Conservation (phyloP, 2,888 invertebrate genomes). For the Nezara viridula region DNA sequence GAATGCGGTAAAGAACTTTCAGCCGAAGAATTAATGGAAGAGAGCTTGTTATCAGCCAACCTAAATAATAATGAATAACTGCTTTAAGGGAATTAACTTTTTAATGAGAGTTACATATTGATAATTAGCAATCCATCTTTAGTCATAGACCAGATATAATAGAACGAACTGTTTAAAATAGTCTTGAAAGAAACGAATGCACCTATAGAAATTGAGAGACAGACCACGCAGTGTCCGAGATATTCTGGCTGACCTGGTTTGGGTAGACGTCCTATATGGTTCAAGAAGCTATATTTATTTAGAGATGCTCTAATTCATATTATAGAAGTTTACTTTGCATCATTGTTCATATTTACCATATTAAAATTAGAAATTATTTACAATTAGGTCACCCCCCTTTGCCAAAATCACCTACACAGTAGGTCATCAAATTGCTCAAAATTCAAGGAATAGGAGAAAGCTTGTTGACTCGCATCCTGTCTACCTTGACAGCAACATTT, state of each 20-base stretch:
- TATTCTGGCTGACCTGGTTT: constrained; percentile 37
- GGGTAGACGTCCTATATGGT: not conserved
- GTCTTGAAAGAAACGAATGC: not conserved
- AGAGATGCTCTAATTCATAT: too few species aligned
- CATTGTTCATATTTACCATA: too few species aligned
- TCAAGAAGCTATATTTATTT: not conserved
- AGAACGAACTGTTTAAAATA: not conserved
- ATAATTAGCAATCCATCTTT: not conserved
- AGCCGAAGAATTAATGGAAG: too few species aligned
- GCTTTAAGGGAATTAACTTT: too few species aligned
- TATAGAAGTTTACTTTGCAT: not conserved
- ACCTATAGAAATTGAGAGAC: not conserved
- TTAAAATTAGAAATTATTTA: too few species aligned
- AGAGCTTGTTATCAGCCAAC: too few species aligned
- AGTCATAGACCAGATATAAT: too few species aligned
- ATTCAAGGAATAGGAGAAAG: not conserved
- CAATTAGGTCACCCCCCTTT: too few species aligned
- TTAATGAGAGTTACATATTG: not conserved
- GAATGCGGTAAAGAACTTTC: too few species aligned
- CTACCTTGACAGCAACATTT: too few species aligned
- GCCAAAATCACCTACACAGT: not conserved
- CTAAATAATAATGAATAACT: too few species aligned
- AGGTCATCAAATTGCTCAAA: not conserved
- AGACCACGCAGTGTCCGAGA: not conserved
- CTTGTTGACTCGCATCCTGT: not conserved